Evolutionary conservation across 2,797 vertebrate genomes (phyloP).

Genomic region (Poecilia wingei): DNA sequence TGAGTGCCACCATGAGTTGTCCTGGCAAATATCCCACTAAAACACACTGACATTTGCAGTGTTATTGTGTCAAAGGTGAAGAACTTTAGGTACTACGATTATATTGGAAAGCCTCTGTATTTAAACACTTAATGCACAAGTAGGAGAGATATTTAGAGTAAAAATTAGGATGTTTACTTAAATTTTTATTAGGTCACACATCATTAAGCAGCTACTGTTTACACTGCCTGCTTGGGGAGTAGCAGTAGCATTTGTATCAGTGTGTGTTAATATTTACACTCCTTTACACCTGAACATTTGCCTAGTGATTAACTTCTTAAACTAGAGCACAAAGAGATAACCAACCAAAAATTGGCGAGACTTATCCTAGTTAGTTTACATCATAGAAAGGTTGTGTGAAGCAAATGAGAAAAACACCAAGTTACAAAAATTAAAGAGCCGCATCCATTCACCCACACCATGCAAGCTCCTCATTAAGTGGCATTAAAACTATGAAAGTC

Average conservation of each 20-base stretch:
- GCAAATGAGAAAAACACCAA: constrained; percentile 69
- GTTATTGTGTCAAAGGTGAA: not conserved
- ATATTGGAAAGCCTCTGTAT: not conserved
- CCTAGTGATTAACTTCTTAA: constrained; percentile 60
- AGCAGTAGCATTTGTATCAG: not conserved
- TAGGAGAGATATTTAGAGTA: constrained; percentile 4
- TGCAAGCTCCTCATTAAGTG: constrained; percentile 79
- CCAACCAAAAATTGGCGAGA: constrained; percentile 36
- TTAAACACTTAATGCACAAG: not conserved
- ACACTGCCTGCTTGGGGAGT: not conserved
- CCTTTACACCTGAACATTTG: constrained; percentile 49
- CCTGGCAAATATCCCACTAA: not conserved
- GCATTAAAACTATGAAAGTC: constrained; percentile 80
- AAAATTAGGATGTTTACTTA: constrained; percentile 9
- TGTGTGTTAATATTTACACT: constrained; percentile 36
- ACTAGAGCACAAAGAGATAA: constrained; percentile 35
- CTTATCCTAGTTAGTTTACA: constrained; percentile 29
- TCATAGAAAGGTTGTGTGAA: constrained; percentile 50
- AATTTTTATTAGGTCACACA: constrained; percentile 16
- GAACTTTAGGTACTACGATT: not conserved
- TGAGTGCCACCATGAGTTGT: not conserved
- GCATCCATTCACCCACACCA: constrained; percentile 65
- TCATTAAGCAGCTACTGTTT: constrained; percentile 3
- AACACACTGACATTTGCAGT: not conserved
- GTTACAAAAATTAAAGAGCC: constrained; percentile 64